A percentile compares a stretch with the other conserved stretches of the same genome.
Conservation (phyloP, 1,140 invertebrate genomes). For the Penaeus japonicus region DNA sequence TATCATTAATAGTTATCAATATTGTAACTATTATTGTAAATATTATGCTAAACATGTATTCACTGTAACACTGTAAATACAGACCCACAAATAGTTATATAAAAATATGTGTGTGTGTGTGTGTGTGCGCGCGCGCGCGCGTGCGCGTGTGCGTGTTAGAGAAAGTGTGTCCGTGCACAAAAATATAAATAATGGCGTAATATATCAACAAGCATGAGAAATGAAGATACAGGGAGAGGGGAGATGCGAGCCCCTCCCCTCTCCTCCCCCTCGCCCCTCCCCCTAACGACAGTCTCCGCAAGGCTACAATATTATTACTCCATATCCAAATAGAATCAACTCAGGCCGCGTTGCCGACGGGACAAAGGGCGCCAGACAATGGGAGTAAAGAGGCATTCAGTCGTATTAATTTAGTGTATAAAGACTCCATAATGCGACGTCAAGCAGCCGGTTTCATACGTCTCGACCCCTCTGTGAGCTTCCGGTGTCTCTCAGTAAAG, state of each 20-base stretch:
- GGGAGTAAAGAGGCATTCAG: conserved; percentile 55
- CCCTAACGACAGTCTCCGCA: neutral
- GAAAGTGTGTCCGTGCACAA: too few species aligned
- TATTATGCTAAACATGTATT: too few species aligned
- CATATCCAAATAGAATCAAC: conserved; percentile 47
- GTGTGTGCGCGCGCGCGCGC: neutral
- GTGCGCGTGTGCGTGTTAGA: too few species aligned
- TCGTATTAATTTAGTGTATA: conserved; percentile 56
- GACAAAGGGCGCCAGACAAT: conserved; percentile 47
- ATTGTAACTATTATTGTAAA: too few species aligned
- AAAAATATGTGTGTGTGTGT: neutral
- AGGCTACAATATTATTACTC: conserved; percentile 36
- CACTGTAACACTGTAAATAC: too few species aligned
- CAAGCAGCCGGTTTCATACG: conserved; percentile 50
- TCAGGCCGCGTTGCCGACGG: conserved; percentile 34
- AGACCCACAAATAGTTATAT: neutral
- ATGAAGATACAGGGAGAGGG: neutral
- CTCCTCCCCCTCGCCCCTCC: too few species aligned
- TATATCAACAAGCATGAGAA: neutral
- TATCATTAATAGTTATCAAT: too few species aligned
- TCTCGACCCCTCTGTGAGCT: conserved; percentile 10
- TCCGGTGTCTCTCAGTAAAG: conserved; percentile 39
- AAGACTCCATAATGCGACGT: conserved; percentile 53
- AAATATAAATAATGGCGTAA: too few species aligned
- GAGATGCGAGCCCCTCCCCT: neutral